Evolutionary conservation across 2,888 invertebrate species (phyloP), one percentile per base, ranked within the genome.

Genomic region (Drosophila recens): DNA sequence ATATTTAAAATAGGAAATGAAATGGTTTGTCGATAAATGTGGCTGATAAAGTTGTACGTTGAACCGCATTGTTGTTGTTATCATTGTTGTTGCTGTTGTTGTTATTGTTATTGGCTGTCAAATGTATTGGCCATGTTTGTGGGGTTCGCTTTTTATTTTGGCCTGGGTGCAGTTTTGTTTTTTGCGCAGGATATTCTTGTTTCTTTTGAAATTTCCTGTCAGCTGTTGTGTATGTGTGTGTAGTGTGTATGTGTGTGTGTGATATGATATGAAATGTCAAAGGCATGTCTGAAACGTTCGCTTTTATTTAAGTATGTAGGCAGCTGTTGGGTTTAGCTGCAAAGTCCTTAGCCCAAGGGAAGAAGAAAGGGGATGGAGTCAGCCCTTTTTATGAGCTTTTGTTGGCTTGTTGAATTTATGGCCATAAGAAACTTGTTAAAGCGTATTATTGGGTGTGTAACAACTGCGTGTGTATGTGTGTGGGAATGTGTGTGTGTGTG

Each of bases 361-460:
- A 6, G 23, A 13, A 38, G 3, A n/a, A 38, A n/a, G 38, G 38
- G 40, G 9, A 27, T 11, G 45, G 15, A 53, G 33, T 45, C 71
- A 77, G 83, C 86, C 83, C 88, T 88, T 88, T 88, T 84, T 84
- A 88, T 83, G 89, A 80, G 84, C 81, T 87, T 83, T 80, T 87
- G 89, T 87, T 82, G 69, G 75, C 82, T 89, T 89, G 89, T 79
- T 87, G 82, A 85, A 89, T 89, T 86, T 86, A 89, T 89, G 82
- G 80, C 85, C 82, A 89, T 85, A 89, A 89, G 86, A 80, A 86
- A 89, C 89, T 86, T 87, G 86, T 89, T 86, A 87, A 80, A 82
- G 85, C 89, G 68, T 75, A 85, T 89, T 86, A 86, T 89, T 89
- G 86, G 86, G 89, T 86, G 87, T 86, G 86, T 89, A 84, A 89